phyloP scores from a whole-genome alignment of 2,888 invertebrate species.

The Fabriciana adippe region DNA sequence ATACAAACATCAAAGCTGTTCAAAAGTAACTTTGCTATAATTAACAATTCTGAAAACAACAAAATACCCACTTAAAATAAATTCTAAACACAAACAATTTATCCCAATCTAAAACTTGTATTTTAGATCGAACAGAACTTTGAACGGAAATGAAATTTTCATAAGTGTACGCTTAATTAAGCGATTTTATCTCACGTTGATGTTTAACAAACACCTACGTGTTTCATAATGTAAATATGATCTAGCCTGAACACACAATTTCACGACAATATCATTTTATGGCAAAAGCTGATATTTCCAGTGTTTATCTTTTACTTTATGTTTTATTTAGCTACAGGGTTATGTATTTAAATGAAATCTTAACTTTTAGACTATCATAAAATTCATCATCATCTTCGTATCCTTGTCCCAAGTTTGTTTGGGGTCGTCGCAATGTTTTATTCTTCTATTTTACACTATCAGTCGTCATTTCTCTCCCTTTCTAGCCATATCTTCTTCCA shows the following conservation, averaged over 20 bases:
- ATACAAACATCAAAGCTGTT: too few species aligned
- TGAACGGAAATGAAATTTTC: conserved; percentile 2
- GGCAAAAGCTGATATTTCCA: conserved; percentile 24
- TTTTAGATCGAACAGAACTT: conserved; percentile 3
- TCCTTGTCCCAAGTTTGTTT: too few species aligned
- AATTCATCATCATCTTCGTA: neutral
- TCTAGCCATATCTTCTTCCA: too few species aligned
- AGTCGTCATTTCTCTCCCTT: too few species aligned
- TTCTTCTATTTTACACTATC: too few species aligned
- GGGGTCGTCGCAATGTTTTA: too few species aligned
- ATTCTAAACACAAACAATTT: neutral
- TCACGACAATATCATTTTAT: conserved; percentile 18
- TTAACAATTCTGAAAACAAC: too few species aligned
- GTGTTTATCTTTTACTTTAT: neutral
- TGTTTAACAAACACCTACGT: conserved; percentile 33
- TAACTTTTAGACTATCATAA: neutral
- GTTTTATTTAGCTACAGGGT: neutral
- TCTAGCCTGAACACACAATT: conserved; percentile 19
- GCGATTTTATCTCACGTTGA: conserved; percentile 36
- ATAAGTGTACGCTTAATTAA: conserved; percentile 17
- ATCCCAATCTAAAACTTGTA: neutral
- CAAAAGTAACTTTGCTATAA: too few species aligned
- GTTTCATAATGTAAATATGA: conserved; percentile 26
- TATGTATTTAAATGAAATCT: neutral
- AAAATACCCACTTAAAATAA: too few species aligned